phyloP scores from a whole-genome alignment of 2,797 vertebrate species.

The Propithecus deckenii region DNA sequence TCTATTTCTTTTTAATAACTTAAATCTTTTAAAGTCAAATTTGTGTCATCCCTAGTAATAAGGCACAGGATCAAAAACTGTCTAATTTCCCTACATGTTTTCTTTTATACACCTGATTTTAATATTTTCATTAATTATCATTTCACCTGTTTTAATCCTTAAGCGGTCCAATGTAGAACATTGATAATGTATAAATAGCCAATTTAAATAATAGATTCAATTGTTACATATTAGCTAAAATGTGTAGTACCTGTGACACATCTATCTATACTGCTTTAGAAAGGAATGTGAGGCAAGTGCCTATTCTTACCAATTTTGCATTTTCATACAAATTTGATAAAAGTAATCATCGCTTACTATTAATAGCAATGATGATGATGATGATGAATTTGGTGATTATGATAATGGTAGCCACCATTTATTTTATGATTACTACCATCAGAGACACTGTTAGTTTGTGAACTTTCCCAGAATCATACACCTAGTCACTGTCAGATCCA shows the following conservation, averaged over 20 bases:
- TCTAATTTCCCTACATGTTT: neutral
- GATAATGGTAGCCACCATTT: neutral
- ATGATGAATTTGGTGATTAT: neutral
- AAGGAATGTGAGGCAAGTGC: neutral
- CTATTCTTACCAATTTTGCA: neutral
- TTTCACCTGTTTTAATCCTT: neutral
- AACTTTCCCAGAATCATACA: neutral
- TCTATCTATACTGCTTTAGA: neutral
- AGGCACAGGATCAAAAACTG: neutral
- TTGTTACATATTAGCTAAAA: neutral
- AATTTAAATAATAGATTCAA: neutral
- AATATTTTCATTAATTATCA: neutral
- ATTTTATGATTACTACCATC: neutral
- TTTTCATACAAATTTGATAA: neutral
- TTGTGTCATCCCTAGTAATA: neutral
- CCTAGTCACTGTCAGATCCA: neutral
- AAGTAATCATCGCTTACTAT: neutral
- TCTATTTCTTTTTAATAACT: neutral
- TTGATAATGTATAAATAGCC: neutral
- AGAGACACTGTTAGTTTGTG: neutral
- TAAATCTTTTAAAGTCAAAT: neutral
- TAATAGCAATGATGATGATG: neutral
- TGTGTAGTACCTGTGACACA: neutral
- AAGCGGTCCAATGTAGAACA: neutral
- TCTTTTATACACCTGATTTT: neutral